A percentile compares a stretch with the other conserved stretches of the same genome.
phyloP scores from a whole-genome alignment of 1,140 invertebrate species.

The Platyura marginata region DNA sequence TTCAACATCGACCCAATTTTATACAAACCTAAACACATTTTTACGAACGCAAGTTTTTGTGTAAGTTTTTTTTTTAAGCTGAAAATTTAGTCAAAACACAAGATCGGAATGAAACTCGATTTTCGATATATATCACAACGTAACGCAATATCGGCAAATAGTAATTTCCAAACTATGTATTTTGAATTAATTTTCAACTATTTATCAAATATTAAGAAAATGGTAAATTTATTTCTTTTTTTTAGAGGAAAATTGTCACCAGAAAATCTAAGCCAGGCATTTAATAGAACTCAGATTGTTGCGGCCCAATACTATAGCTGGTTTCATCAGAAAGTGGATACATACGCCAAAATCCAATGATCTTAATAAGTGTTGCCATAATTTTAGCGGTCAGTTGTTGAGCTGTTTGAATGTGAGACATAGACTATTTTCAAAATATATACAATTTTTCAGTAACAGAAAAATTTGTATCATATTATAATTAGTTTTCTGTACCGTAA shows the following conservation, averaged over 20 bases:
- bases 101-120: too few species aligned
- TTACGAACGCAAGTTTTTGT: conserved; percentile 53
- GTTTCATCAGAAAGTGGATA: conserved; percentile 52
- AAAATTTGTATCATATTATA: too few species aligned
- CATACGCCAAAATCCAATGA: conserved; percentile 47
- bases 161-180: neutral
- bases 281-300: conserved; percentile 41
- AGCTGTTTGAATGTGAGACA: too few species aligned
- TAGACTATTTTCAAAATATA: too few species aligned
- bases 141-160: too few species aligned
- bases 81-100: too few species aligned
- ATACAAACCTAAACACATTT: conserved; percentile 28
- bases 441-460: too few species aligned
- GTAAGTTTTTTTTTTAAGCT: conserved; percentile 44
- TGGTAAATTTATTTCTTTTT: conserved; percentile 18
- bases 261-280: conserved; percentile 46
- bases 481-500: too few species aligned
- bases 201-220: too few species aligned
- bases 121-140: too few species aligned
- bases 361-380: too few species aligned
- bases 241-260: conserved; percentile 54
- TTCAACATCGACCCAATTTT: conserved; percentile 28
- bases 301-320: conserved; percentile 46
- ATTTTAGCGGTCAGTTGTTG: too few species aligned
- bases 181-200: neutral